These are phyloP conservation scores for Paedocypris micromegethes DNA, from an alignment of 2,797 vertebrate genomes.

Conservation along the genomic window DNA sequence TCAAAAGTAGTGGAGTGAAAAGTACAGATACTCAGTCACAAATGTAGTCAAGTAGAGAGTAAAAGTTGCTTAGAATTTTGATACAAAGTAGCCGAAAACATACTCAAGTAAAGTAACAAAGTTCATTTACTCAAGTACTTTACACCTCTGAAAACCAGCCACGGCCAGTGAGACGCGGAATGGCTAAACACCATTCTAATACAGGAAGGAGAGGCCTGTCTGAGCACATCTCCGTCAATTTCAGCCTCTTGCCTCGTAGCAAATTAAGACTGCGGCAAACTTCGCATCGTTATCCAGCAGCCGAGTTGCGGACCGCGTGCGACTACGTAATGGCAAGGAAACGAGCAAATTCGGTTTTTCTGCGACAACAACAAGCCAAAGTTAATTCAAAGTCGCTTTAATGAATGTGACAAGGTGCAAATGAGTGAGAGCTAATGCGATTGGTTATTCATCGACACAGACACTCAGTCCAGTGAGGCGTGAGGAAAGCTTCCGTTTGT, in stretches of 20 bases:
- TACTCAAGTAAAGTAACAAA: no score
- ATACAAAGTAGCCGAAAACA: no score
- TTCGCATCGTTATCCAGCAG: background rate
- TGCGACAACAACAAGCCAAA: no score
- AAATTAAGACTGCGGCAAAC: background rate
- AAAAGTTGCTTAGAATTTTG: no score
- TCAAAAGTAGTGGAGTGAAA: no score
- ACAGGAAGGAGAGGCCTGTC: background rate
- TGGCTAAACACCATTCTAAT: conserved; percentile 5
- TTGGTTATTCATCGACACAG: conserved; percentile 66
- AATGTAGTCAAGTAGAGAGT: no score
- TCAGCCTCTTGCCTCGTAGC: background rate
- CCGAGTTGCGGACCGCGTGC: no score
- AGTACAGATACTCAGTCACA: no score
- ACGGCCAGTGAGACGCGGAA: conserved; percentile 43
- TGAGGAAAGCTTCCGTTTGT: conserved; percentile 63
- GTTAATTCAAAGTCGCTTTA: conserved; percentile 6
- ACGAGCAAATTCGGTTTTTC: no score
- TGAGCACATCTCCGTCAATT: conserved; percentile 5
- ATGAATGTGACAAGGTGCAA: conserved; percentile 22
- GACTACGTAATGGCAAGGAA: no score
- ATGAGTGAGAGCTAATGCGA: conserved; percentile 47
- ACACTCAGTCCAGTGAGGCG: conserved; percentile 65
- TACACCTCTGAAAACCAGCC: background rate
- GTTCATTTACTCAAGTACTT: no score